Percentiles rank a stretch among this genome's conserved stretches.
Evolutionary conservation across 2,888 invertebrate genomes (phyloP).

Genomic region (Lepeophtheirus nordmannii): DNA sequence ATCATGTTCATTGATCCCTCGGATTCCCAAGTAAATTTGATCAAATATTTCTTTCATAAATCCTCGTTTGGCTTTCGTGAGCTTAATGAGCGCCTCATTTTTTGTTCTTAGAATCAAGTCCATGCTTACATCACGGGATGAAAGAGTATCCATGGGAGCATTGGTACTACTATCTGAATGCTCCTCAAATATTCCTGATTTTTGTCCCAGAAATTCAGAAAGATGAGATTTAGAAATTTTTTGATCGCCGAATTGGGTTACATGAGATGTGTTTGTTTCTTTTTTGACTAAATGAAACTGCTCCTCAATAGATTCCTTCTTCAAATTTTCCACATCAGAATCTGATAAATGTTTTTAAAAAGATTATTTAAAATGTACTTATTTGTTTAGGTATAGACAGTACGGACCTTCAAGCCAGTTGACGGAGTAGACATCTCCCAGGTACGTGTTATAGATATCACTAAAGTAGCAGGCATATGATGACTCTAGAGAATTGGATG

Average conservation of each 20-base stretch:
- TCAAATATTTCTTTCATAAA: background rate
- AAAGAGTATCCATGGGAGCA: background rate
- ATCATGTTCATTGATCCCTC: background rate
- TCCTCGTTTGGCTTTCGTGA: background rate
- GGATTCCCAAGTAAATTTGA: background rate
- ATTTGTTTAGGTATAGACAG: background rate
- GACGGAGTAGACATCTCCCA: slow-evolving; percentile 47
- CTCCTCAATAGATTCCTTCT: slow-evolving; percentile 38
- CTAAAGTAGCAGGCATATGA: slow-evolving; percentile 46
- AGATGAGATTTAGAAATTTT: slow-evolving; percentile 31
- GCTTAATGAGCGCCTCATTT: background rate
- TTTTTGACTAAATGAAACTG: slow-evolving; percentile 41
- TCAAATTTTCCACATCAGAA: slow-evolving; percentile 36
- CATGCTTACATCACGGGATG: background rate
- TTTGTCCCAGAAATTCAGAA: slow-evolving; percentile 31
- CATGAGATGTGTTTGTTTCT: slow-evolving; percentile 44
- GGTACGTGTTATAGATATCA: slow-evolving; percentile 36
- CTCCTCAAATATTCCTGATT: slow-evolving; percentile 20
- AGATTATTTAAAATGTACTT: background rate
- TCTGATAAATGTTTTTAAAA: slow-evolving; percentile 25
- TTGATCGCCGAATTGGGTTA: slow-evolving; percentile 42
- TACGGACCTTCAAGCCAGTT: slow-evolving; percentile 17
- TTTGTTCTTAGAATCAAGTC: background rate
- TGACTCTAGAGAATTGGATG: slow-evolving; percentile 42
- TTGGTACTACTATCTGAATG: background rate